Base-by-base conservation (phyloP, 92 coral and sea anemone genomes). In the Porites evermanni region DNA sequence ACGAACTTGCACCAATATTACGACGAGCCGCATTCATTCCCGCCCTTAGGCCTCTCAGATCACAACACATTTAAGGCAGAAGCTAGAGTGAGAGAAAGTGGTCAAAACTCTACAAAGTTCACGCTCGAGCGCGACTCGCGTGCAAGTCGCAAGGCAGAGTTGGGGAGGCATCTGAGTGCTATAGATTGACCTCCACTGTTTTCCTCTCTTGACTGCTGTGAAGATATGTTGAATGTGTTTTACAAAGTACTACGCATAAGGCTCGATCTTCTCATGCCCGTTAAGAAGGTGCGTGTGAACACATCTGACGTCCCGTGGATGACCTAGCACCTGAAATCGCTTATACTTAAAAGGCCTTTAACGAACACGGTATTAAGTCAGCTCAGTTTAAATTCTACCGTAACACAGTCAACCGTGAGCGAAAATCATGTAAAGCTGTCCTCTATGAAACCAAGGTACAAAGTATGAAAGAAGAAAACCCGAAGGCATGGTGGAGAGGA, bases 261-360 rank as follows among this genome's bases (percentile, higher is more conserved):
- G 19, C 72, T 82, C 19, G 88, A 88, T 67, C 73, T 88, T 52
- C 51, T 88, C 71, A 83, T 88, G 91, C 84, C 32, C 32, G 32
- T 29, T 2, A 29, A 29, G 32, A 29, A 29, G 32, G 3, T 29
- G 32, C 32, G 32, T 78, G 56, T 88, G 61, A 83, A 83, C 71
- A n/a, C 69, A 67, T 67, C 84, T 47, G 89, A 88, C 67, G 73
- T 80, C 61, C 91, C 88, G 44, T 88, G 73, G 91, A 88, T 88
- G 88, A 82, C 88, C 58, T 78, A 67, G 69, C 77, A 82, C 69
- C 68, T 88, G 32, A 88, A 88, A 63, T 88, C 91, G 38, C 79
- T 88, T 64, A 84, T 89, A 50, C 64, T 83, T 66, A 83, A 83
- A 32, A 72, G 78, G 84, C 91, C 72, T 88, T 82, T 74, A 75